phyloP scores from a whole-genome alignment of 2,113 vertebrate species.

The Sigmodon hispidus region DNA sequence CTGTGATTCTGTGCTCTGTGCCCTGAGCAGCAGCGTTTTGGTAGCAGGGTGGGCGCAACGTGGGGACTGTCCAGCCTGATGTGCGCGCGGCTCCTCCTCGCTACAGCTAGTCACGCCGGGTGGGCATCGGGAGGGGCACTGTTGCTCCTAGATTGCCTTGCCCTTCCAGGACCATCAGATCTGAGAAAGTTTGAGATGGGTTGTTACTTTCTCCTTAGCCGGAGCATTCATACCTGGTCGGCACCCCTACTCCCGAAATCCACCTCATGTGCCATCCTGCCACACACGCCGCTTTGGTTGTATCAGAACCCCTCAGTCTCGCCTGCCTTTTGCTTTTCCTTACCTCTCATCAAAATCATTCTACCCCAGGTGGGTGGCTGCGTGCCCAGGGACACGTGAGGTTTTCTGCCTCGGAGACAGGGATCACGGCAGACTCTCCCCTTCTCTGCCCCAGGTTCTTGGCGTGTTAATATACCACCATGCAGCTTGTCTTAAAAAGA shows the following conservation, averaged over 20 bases:
- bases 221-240: background rate
- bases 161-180: background rate
- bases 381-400: background rate
- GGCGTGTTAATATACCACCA: background rate
- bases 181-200: conserved; percentile 61
- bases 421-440: background rate
- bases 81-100: conserved; percentile 37
- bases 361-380: background rate
- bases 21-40: background rate
- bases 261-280: background rate
- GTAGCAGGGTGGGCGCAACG: conserved; percentile 2
- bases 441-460: background rate
- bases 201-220: background rate
- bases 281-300: background rate
- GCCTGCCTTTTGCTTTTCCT: background rate
- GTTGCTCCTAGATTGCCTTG: background rate
- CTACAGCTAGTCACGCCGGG: background rate
- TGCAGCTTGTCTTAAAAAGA: background rate
- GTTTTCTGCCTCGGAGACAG: background rate
- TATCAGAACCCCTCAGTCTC: background rate
- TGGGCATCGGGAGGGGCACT: background rate
- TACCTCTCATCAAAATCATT: background rate
- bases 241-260: background rate
- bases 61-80: background rate
- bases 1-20: background rate